Evolutionary conservation across 1,140 invertebrate species (phyloP), one percentile per base, ranked within the genome.

Genomic region (Theocolax elegans): DNA sequence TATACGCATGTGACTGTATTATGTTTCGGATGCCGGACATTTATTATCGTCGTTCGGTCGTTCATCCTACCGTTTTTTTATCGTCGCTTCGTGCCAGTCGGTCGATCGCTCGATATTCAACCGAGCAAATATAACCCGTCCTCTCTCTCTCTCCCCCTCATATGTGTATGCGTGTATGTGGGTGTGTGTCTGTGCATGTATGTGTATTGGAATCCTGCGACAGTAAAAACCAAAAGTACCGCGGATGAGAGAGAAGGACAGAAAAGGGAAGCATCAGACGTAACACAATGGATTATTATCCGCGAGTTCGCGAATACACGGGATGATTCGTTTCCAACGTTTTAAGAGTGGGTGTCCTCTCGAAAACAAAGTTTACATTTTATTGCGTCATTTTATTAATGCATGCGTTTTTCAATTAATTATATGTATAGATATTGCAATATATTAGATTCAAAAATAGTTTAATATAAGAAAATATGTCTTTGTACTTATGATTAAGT

Each of bases 201-300:
- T 44, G 42, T 6, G 42, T 8, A 15, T 6, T 3, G 42, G 12
- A 15, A 15, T 13, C 7, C 3, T 9, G 7, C 3, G 12, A 40
- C 46, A 40, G 58, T 62, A 69, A 69, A 69, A 69, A 63, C 13
- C 58, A 63, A 63, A 69, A 69, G 49, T 68, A 48, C 46, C 40
- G 17, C 2, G 58, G 56, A 59, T 21, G 19, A 44, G 10, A 19
- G 54, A 35, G 35, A n/a, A n/a, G n/a, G n/a, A n/a, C n/a, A n/a
- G 13, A 23, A 17, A 58, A n/a, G 19, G 54, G 53, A 23, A 27
- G 17, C 1, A 46, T 40, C 12, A 12, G n/a, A 7, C 7, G 17
- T 19, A 40, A 40, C 63, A 68, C 66, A 68, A 68, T 68, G 66
- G 56, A 60, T 68, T 60, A 68, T 68, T 53, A 67, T 67, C 44